Evolutionary conservation across 1,140 invertebrate genomes (phyloP).

Genomic region (Aphaenogaster floridana): DNA sequence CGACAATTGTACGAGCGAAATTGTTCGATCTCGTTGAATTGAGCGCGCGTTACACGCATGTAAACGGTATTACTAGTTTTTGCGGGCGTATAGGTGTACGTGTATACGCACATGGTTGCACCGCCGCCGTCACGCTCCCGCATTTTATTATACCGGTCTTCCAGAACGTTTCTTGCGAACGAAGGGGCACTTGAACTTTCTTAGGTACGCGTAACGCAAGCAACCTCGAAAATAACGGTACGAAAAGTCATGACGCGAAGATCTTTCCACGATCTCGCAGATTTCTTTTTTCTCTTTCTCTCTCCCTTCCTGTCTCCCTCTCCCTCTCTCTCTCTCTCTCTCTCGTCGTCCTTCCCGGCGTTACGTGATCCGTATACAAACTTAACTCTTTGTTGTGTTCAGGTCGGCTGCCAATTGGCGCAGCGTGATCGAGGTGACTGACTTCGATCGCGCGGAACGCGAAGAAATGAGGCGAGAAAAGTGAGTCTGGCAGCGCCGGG

Average conservation of each 20-base stretch:
- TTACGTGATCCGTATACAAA: constrained; percentile 41
- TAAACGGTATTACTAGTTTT: constrained; percentile 53
- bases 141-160: constrained; percentile 71
- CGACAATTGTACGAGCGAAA: constrained; percentile 22
- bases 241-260: constrained; percentile 4
- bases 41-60: constrained; percentile 21
- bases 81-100: not conserved
- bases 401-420: constrained; percentile 43
- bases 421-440: constrained; percentile 42
- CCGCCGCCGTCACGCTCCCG: constrained; percentile 19
- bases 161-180: constrained; percentile 49
- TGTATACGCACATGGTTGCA: not conserved
- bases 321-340: not conserved
- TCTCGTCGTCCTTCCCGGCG: not conserved
- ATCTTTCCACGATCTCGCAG: not conserved
- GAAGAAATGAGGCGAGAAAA: constrained; percentile 40
- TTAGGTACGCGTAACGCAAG: constrained; percentile 34
- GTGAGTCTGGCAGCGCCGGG: not conserved
- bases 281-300: not conserved
- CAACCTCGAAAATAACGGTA: constrained; percentile 47
- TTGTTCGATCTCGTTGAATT: constrained; percentile 31
- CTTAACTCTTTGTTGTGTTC: not conserved
- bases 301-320: no score
- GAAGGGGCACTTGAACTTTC: constrained; percentile 62
- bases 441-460: constrained; percentile 46